Base-by-base conservation (phyloP, 2,113 vertebrate genomes). In the Nothoprocta perdicaria region DNA sequence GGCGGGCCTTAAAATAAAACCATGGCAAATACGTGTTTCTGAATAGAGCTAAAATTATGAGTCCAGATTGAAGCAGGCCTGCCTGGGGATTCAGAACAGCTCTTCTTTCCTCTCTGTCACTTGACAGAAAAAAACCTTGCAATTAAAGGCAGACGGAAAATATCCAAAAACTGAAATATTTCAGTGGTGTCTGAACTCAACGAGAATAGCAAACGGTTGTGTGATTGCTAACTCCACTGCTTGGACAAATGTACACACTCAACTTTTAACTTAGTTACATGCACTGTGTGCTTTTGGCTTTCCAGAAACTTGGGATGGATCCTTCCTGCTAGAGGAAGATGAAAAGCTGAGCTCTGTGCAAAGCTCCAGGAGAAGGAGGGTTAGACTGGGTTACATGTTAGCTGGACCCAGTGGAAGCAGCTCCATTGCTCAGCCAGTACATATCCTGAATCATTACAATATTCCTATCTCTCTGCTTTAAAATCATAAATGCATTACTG, bases 231-330 rank as follows among this genome's bases (percentile, higher is more conserved):
- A 75, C 62, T 10, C 14, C 22, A 27, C 18, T 46, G 33, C 50
- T 50, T 14, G 13, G 26, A 31, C 15, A 69, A 9, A 2, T 46
- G 21, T 19, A 3, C 12, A 2, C 6, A 8, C 16, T 75, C 26
- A 15, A n/a, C 1, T 29, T 45, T 29, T 12, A 33, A 38, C 1
- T 3, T 4, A 60, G 38, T 7, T 24, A 26, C 26, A 10, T 33
- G 41, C 21, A 33, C 66, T 0, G 0, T 7, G 22, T 0, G 0
- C 31, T 13, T 14, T 9, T 2, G 69, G 46, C 63, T 53, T 11
- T 62, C n/a, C 46, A 58, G n/a, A 58, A 72, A 17, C 6, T 31
- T 0, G 1, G 31, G 33, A 67, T 60, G 43, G 38, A 77, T 15
- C 60, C 24, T 53, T 48, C 22, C 14, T 77, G 57, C 52, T 33